Conservation (phyloP, 2,797 vertebrate species). For the Acrossocheilus fasciatus region DNA sequence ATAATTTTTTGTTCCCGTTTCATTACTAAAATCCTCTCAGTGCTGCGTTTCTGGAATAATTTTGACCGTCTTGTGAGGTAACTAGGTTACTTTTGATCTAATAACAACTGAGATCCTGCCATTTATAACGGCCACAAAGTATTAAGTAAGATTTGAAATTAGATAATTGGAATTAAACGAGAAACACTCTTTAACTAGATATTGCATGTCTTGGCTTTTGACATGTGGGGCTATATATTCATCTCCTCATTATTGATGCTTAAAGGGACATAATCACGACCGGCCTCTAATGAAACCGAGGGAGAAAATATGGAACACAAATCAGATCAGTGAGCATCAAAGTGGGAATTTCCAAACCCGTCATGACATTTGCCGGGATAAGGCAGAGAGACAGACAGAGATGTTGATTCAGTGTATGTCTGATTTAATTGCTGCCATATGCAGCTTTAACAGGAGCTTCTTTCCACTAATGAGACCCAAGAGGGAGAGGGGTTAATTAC, state of each 20-base stretch:
- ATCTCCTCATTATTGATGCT: slow-evolving; percentile 28
- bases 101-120: slow-evolving; percentile 6
- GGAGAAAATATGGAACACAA: slow-evolving; percentile 22
- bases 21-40: background rate
- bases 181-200: background rate
- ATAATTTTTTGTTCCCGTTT: background rate
- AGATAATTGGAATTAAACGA: slow-evolving; percentile 23
- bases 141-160: background rate
- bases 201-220: slow-evolving; percentile 17
- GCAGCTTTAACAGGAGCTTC: slow-evolving; percentile 85
- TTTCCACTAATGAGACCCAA: slow-evolving; percentile 81
- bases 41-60: background rate
- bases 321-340: slow-evolving; percentile 44
- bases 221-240: slow-evolving; percentile 33
- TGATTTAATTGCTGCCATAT: slow-evolving; percentile 85
- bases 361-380: slow-evolving; percentile 39
- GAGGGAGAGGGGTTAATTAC: slow-evolving; percentile 87
- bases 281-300: slow-evolving; percentile 11
- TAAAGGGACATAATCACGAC: slow-evolving; percentile 21
- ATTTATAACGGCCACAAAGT: background rate
- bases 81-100: background rate
- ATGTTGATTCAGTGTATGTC: slow-evolving; percentile 60
- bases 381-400: slow-evolving; percentile 43
- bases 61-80: background rate
- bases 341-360: slow-evolving; percentile 44